Conservation (phyloP, 2,113 vertebrate species). For the Myocastor coypus region DNA sequence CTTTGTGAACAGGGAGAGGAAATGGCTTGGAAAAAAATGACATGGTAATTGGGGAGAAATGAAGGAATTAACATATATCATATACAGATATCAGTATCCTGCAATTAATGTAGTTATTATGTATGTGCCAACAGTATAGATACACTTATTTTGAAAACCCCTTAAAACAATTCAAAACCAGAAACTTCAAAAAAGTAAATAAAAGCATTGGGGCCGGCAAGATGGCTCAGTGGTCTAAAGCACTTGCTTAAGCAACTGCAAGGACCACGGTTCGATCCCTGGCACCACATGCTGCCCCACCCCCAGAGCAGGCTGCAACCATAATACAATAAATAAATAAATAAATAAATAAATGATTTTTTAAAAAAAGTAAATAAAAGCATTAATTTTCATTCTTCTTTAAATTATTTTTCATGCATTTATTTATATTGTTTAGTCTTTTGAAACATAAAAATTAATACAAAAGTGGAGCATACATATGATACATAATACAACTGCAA, state of each 20-base stretch:
- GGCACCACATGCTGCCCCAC: too few relatives aligned
- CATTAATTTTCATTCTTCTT: neutral
- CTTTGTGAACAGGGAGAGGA: neutral
- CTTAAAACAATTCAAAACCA: neutral
- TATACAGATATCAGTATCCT: neutral
- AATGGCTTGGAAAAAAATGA: neutral
- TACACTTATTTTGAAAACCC: neutral
- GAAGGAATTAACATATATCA: neutral
- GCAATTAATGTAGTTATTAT: neutral
- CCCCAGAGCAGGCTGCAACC: too few relatives aligned
- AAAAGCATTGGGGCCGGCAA: too few relatives aligned
- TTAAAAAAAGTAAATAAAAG: too few relatives aligned
- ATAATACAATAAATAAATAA: too few relatives aligned
- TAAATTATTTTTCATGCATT: neutral
- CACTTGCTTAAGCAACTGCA: too few relatives aligned
- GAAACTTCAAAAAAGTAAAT: slow-evolving; percentile 41
- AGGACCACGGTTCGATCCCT: too few relatives aligned
- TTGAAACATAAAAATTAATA: neutral
- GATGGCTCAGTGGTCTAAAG: too few relatives aligned
- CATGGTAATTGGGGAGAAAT: neutral
- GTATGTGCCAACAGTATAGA: neutral
- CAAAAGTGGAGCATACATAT: neutral
- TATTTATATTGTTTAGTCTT: neutral
- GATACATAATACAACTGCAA: neutral
- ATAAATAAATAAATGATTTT: too few relatives aligned